Evolutionary conservation across 2,113 vertebrate genomes (phyloP).

Genomic region (Channa maculata): DNA sequence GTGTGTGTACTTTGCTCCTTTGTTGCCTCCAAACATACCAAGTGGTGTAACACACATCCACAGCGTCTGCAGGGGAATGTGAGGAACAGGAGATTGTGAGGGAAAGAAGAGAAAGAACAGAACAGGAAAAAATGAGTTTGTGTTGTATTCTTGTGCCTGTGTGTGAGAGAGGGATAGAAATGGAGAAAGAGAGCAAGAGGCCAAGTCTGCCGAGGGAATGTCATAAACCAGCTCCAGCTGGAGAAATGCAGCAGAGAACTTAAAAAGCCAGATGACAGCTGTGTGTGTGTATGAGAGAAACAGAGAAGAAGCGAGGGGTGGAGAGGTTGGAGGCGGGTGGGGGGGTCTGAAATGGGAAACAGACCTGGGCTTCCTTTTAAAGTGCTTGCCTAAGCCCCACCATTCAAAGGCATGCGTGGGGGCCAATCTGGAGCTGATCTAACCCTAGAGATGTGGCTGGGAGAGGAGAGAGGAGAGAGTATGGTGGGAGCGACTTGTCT

Average conservation of each 20-base stretch:
- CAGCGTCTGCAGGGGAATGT: conserved; percentile 67
- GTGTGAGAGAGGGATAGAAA: conserved; percentile 29
- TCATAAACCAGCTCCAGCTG: conserved; percentile 93
- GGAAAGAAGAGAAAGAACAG: conserved; percentile 72
- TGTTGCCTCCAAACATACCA: conserved; percentile 68
- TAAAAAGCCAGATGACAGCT: conserved; percentile 92
- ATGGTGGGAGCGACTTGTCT: conserved; percentile 62
- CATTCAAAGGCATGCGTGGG: conserved; percentile 84
- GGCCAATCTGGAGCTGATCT: conserved; percentile 83
- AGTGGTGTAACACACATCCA: conserved; percentile 64
- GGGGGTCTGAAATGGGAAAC: conserved; percentile 87
- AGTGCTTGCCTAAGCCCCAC: conserved; percentile 81
- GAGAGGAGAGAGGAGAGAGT: conserved; percentile 52
- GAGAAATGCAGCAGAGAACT: conserved; percentile 88
- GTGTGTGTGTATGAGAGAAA: conserved; percentile 77
- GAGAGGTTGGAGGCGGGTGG: conserved; percentile 7
- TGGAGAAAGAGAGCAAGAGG: conserved; percentile 65
- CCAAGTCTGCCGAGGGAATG: conserved; percentile 89
- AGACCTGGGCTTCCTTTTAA: conserved; percentile 88
- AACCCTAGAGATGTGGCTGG: conserved; percentile 78
- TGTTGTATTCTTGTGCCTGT: conserved; percentile 43
- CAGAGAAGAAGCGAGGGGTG: conserved; percentile 54
- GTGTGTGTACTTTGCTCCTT: conserved; percentile 44
- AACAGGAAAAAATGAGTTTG: conserved; percentile 75
- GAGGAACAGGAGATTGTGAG: conserved; percentile 69